Percentiles rank a stretch among this genome's conserved stretches.
Evolutionary conservation across 2,797 vertebrate species (phyloP).

Genomic region (Echiichthys vipera): DNA sequence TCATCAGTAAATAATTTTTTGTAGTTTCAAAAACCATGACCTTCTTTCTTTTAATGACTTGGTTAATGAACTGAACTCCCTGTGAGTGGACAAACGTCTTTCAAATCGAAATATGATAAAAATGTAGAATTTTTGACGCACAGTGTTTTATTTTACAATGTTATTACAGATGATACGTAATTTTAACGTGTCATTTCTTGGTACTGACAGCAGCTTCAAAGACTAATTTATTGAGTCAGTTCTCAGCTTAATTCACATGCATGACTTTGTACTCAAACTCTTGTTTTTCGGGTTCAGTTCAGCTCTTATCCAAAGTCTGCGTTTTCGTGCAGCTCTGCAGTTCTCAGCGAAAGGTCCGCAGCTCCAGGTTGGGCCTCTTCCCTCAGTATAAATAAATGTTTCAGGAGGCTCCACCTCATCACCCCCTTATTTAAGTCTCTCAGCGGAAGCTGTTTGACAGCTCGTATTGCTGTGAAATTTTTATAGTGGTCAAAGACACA

Average conservation of each 20-base stretch:
- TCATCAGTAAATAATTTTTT: too few relatives aligned
- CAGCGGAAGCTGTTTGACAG: constrained; percentile 37
- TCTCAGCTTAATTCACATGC: background rate
- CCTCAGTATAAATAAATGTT: constrained; percentile 54
- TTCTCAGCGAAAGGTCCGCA: constrained; percentile 24
- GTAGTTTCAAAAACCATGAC: too few relatives aligned
- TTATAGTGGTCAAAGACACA: constrained; percentile 16
- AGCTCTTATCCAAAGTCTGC: constrained; percentile 16
- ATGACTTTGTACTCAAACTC: background rate
- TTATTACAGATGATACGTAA: background rate
- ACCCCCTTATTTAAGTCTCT: constrained; percentile 32
- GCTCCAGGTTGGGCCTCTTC: constrained; percentile 41
- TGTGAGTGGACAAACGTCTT: background rate
- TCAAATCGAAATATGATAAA: background rate
- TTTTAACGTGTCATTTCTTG: background rate
- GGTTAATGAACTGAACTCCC: too few relatives aligned
- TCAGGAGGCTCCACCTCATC: constrained; percentile 24
- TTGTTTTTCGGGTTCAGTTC: background rate
- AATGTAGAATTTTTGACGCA: background rate
- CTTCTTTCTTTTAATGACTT: too few relatives aligned
- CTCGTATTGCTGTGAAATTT: constrained; percentile 11
- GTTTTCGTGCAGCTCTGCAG: constrained; percentile 35
- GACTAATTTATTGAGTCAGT: background rate
- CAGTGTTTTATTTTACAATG: background rate
- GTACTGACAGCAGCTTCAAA: background rate